Base-by-base conservation (phyloP, 2,113 vertebrate species). In the Cricetomys ansorgei region DNA sequence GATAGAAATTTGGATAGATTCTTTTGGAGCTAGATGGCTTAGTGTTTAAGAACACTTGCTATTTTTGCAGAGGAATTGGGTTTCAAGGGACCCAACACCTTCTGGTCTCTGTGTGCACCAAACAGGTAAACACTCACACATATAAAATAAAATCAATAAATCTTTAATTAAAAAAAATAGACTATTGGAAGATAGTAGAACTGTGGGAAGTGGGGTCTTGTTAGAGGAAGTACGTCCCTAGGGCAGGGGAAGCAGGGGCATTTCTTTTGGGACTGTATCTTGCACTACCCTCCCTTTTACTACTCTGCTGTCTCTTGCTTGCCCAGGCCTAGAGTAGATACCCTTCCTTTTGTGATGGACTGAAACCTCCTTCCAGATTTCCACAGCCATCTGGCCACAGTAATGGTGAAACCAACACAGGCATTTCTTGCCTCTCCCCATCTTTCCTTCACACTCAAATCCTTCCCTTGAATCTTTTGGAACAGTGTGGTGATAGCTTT, bases 231-330 rank as follows among this genome's bases (percentile, higher is more conserved):
- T 53, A 50, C 0, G 31, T 69, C 12, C 45, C 34, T 53, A 11
- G 43, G n/a, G n/a, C n/a, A n/a, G n/a, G n/a, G n/a, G n/a, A n/a
- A n/a, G n/a, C n/a, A n/a, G n/a, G 21, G 45, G 17, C 31, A 1
- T 50, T 64, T 15, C 12, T 19, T 37, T 86, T 65, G 17, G 62
- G 19, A 34, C 29, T 48, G 3, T n/a, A n/a, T 53, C 34, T 86
- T n/a, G 7, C 0, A n/a, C 45, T n/a, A 21, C 23, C 6, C 4
- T 10, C 9, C 13, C 1, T 4, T n/a, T 57, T 53, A 50, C 21
- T 69, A 31, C 3, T 69, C 45, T 53, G 21, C 45, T 69, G 6
- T 37, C 65, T 69, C 45, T 12, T 69, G 19, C 9, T 87, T 69
- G 3, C 21, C 12, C 11, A 45, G 6, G 25, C 31, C 43, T 86